These are phyloP conservation scores for Meandrina meandrites DNA, from an alignment of 92 coral and sea anemone genomes.

Conservation along the genomic window DNA sequence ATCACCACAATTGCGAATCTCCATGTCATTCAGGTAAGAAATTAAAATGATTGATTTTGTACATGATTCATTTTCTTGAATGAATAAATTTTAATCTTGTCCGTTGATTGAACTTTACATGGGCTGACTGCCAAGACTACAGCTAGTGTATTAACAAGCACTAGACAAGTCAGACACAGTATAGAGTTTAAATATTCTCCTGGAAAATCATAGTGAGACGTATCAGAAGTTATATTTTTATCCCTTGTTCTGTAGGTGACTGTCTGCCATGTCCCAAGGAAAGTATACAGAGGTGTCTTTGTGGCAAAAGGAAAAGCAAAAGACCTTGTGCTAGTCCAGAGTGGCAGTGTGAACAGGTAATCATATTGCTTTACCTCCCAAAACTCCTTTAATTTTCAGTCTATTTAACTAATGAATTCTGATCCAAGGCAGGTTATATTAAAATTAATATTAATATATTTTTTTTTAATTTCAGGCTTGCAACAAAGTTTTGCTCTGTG, in stretches of 20 bases:
- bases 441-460: too few relatives aligned
- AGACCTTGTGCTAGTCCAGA: conserved; percentile 95
- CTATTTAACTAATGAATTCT: background rate
- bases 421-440: too few relatives aligned
- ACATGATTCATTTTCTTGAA: background rate
- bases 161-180: too few relatives aligned
- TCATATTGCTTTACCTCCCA: background rate
- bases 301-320: conserved; percentile 65
- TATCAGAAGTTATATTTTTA: background rate
- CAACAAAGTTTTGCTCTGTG: conserved; percentile 50
- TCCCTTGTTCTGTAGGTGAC: conserved; percentile 50
- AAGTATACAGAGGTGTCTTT: conserved; percentile 79
- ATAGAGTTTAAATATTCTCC: background rate
- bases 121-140: too few relatives aligned
- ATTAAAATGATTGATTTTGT: background rate
- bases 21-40: conserved; percentile 85
- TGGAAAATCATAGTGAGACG: background rate
- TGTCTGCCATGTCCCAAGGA: conserved; percentile 91
- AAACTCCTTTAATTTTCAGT: background rate
- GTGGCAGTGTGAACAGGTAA: conserved; percentile 92
- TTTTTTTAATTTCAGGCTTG: conserved; percentile 65
- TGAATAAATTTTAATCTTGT: background rate
- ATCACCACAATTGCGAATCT: conserved; percentile 83
- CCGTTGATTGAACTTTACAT: too few relatives aligned
- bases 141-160: too few relatives aligned